phyloP scores from a whole-genome alignment of 2,113 vertebrate genomes.

The Rhineura floridana region DNA sequence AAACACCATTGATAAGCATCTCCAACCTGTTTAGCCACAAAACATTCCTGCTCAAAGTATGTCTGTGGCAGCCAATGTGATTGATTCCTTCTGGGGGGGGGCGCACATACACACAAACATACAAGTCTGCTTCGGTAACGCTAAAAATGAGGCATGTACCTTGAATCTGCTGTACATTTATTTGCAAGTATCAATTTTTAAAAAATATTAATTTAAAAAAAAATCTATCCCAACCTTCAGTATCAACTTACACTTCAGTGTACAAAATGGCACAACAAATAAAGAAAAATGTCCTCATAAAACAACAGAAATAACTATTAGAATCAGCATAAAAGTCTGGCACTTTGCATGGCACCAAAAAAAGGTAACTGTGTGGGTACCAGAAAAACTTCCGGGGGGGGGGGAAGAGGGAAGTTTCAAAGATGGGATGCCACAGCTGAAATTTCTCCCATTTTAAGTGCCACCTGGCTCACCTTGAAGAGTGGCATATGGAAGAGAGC shows the following conservation, averaged over 20 bases:
- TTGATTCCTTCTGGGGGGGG: background rate
- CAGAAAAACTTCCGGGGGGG: too few species aligned
- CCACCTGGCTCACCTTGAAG: too few species aligned
- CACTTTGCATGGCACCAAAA: background rate
- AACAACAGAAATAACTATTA: background rate
- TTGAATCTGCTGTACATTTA: background rate
- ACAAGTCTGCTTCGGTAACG: background rate
- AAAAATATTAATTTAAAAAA: background rate
- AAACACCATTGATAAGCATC: background rate
- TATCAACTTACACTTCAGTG: background rate
- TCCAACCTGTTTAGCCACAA: slow-evolving; percentile 2
- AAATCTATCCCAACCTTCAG: background rate
- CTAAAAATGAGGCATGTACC: background rate
- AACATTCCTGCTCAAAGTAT: slow-evolving; percentile 11
- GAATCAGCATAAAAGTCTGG: background rate
- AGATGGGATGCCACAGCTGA: background rate
- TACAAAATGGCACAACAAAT: background rate
- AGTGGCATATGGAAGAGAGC: background rate
- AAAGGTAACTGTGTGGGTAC: background rate
- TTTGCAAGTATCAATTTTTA: background rate
- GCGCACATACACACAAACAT: background rate
- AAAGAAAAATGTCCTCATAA: background rate
- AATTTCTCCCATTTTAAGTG: background rate
- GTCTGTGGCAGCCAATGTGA: background rate
- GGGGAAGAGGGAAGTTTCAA: background rate